Evolutionary conservation across 2,888 invertebrate genomes (phyloP), one percentile per base, ranked within the genome.

Genomic region (Oscheius sp.): DNA sequence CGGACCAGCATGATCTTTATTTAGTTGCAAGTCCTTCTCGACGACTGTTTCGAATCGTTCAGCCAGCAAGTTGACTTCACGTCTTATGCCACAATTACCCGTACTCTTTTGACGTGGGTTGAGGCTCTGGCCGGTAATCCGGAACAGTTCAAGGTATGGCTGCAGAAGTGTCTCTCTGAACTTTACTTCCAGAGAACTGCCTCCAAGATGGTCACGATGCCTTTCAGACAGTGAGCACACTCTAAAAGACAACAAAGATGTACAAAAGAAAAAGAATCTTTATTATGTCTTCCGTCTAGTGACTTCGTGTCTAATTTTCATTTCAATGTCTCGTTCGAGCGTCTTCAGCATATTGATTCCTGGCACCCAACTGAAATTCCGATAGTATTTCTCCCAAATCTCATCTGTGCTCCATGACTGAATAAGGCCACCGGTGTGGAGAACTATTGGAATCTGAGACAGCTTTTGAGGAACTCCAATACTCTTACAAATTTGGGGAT

Each of bases 31-130:
- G 76, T 76, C 1, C 80, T 87, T 2, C 77, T 88, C 33, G 87
- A 88, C 48, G 80, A 82, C 11, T 88, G 86, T 47, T 88, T 87
- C 74, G 74, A 81, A 1, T 78, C 86, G 29, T 88, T 88, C 74
- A 58, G 79, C 13, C 68, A 78, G 11, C 79, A 85, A 47, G 86
- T 88, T 42, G 84, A 88, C 68, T 78, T 79, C 21, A 70, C 79
- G 10, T 79, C 83, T 37, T 88, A 88, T 66, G 83, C 86, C 21
- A 76, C 85, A 2, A 82, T 88, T 10, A 81, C 82, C 1, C 5
- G 81, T 58, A 78, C 82, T 1, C 73, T 82, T 1, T 53, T 82
- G 1, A 73, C 81, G 3, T 82, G 82, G 82, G 79, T 82, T 0
- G 82, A 82, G 53, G 70, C 70, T 5, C 58, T 82, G 33, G 71